Evolutionary conservation across 1,140 invertebrate genomes (phyloP).

Genomic region (Littorina saxatilis): DNA sequence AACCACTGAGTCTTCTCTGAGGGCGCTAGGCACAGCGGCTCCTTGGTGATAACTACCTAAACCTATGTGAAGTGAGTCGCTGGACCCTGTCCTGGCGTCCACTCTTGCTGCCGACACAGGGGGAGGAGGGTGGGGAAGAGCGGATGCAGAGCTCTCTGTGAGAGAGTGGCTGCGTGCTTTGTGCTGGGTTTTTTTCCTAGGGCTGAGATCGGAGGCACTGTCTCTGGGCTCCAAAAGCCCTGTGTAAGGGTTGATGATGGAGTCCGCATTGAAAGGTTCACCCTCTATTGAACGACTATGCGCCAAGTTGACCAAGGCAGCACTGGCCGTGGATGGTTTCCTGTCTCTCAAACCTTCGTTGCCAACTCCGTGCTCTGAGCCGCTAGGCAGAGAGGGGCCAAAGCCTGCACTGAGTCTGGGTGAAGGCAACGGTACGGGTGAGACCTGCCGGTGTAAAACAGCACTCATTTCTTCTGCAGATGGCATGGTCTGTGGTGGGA

Average conservation of each 20-base stretch:
- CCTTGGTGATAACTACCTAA: conserved; percentile 16
- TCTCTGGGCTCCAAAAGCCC: conserved; percentile 88
- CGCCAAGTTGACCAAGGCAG: conserved; percentile 8
- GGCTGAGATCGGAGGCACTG: conserved; percentile 59
- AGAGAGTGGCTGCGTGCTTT: neutral
- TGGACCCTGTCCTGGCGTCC: neutral
- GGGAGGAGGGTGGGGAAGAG: neutral
- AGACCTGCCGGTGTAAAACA: conserved; percentile 1
- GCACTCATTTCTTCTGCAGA: conserved; percentile 44
- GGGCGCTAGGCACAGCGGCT: conserved; percentile 17
- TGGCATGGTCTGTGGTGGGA: conserved; percentile 32
- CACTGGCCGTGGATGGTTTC: conserved; percentile 4
- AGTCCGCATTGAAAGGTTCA: neutral
- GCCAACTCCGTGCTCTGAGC: neutral
- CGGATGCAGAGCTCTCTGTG: neutral
- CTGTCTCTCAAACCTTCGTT: neutral
- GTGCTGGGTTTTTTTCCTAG: conserved; percentile 51
- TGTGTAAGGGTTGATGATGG: conserved; percentile 90
- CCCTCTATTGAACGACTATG: neutral
- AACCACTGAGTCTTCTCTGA: conserved; percentile 5
- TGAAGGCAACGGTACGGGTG: conserved; percentile 17
- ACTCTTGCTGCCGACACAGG: conserved; percentile 13
- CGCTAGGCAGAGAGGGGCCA: neutral
- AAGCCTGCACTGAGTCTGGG: neutral
- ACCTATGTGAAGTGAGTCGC: conserved; percentile 6